Evolutionary conservation across 1,140 invertebrate species (phyloP), one percentile per base, ranked within the genome.

Genomic region (Lasioglossum baleicum): DNA sequence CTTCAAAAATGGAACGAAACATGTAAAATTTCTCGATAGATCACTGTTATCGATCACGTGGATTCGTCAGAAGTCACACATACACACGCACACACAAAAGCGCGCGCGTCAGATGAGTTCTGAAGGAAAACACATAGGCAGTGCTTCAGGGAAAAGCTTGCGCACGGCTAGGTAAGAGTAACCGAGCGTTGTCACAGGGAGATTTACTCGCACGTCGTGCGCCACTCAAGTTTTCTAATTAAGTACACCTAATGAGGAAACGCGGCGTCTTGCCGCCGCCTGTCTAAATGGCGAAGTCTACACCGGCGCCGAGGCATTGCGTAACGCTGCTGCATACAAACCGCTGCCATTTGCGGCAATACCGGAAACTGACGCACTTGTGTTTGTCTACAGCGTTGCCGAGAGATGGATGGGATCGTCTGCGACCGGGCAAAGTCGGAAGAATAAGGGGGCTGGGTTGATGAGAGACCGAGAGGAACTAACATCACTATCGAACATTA

Each of bases 191-290:
- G 69, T 58, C 26, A 31, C 56, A 17, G 22, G 15, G 40, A 69
- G 66, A 69, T 83, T 73, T 69, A 56, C n/a, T 58, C 60, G 67
- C 35, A 11, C 53, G 35, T 48, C 17, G 40, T 66, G 42, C 11
- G 10, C 11, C 40, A 40, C 5, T 6, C 67, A 83, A 80, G 77
- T 83, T 83, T 83, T 75, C 81, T 80, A 83, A 80, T 80, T 80
- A 83, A 83, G 81, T 51, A 51, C 42, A 75, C 51, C 77, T 75
- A 83, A 83, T 70, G 81, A 65, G 70, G 69, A 80, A 80, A 75
- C 81, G 53, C 66, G 65, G 1, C 53, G 69, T 48, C 20, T 51
- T 44, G 58, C 20, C 53, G 58, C 20, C 53, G 42, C 2, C 53
- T 11, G 53, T 76, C 73, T 64, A 76, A 76, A 76, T 70, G 73